Conservation (phyloP, 1,140 invertebrate species). For the Tyrophagus putrescentiae region DNA sequence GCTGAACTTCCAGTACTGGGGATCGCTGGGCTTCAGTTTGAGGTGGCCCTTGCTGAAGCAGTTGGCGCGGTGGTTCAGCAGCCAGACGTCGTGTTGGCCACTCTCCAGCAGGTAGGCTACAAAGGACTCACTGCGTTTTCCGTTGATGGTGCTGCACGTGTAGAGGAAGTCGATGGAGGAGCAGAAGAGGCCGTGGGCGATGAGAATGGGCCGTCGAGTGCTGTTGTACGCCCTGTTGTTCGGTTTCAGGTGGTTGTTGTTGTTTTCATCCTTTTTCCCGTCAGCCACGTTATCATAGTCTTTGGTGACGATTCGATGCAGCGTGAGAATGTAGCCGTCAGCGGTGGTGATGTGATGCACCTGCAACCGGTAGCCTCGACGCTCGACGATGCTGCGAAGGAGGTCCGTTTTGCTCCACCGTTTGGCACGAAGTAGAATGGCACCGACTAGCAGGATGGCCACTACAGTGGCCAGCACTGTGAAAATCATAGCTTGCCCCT, state of each 20-base stretch:
- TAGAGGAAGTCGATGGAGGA: conserved; percentile 2
- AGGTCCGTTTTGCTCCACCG: background rate
- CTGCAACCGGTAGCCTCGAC: background rate
- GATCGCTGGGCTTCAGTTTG: background rate
- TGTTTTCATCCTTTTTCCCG: no score
- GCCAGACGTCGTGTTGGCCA: background rate
- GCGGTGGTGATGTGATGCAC: background rate
- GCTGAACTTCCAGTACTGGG: background rate
- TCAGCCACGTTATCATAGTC: no score
- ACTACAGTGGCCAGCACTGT: no score
- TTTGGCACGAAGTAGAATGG: no score
- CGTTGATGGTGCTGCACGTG: background rate
- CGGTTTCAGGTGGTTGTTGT: background rate
- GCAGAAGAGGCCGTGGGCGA: conserved; percentile 4
- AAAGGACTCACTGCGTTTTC: background rate
- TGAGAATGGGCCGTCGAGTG: background rate
- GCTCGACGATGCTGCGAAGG: background rate
- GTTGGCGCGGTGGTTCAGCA: conserved; percentile 1
- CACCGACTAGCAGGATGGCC: no score
- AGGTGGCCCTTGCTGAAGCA: background rate
- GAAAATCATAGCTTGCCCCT: no score
- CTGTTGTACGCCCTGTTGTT: background rate
- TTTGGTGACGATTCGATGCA: background rate
- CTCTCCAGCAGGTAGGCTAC: background rate
- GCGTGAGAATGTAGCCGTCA: background rate